phyloP scores from a whole-genome alignment of 1,140 invertebrate species.

The Atopsyche davidsoni region DNA sequence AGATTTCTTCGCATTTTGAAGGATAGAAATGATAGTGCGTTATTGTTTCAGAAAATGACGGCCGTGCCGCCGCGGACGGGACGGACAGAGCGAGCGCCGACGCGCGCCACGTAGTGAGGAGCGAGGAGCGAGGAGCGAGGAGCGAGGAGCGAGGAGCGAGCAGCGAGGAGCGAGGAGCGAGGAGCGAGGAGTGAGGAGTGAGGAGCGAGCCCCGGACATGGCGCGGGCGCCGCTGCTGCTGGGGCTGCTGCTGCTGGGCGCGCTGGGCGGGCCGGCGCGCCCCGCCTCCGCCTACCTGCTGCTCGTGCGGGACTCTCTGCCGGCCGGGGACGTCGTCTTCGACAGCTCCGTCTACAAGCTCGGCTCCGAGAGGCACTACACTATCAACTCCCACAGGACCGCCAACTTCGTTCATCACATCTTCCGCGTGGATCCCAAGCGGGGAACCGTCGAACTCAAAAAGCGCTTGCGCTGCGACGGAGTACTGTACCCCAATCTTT shows the following conservation, averaged over 20 bases:
- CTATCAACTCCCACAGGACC: constrained; percentile 69
- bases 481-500: constrained; percentile 73
- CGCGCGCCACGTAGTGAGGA: no score
- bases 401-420: constrained; percentile 74
- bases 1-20: no score
- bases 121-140: no score
- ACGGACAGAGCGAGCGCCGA: no score
- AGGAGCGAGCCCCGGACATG: constrained; percentile 8
- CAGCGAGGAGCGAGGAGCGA: no score
- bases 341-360: constrained; percentile 74
- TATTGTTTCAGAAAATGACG: no score
- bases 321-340: constrained; percentile 65
- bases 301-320: constrained; percentile 61
- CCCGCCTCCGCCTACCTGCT: constrained; percentile 54
- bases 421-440: constrained; percentile 65
- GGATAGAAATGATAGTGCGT: no score
- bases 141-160: no score
- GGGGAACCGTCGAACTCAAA: constrained; percentile 67
- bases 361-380: constrained; percentile 65
- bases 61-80: no score
- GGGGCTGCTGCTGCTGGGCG: constrained; percentile 4
- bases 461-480: constrained; percentile 71
- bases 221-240: neutral
- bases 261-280: neutral
- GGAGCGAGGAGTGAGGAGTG: no score